Evolutionary conservation across 2,113 vertebrate genomes (phyloP).

Genomic region (Pithys albifrons): DNA sequence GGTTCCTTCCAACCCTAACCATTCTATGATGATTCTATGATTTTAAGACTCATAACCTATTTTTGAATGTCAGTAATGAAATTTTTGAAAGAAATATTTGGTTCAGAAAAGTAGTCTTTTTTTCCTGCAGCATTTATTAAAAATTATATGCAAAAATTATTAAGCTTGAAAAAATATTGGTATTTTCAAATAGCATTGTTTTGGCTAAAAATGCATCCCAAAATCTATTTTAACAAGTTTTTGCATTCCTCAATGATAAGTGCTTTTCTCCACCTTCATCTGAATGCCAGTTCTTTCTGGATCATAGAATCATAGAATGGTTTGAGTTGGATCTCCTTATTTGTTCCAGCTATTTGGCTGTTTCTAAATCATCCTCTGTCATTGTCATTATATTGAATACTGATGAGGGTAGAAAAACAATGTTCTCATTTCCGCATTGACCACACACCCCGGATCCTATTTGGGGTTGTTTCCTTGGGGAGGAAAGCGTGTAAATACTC

Average conservation of each 20-base stretch:
- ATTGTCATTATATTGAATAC: background rate
- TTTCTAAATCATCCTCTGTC: background rate
- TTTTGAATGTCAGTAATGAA: background rate
- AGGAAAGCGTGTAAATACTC: background rate
- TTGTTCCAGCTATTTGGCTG: background rate
- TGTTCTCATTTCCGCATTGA: background rate
- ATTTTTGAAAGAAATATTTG: background rate
- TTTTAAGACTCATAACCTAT: background rate
- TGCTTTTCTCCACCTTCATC: background rate
- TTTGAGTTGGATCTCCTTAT: background rate
- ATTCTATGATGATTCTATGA: background rate
- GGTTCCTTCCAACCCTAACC: background rate
- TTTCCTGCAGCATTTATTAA: background rate
- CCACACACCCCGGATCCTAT: too few species aligned
- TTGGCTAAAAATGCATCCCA: background rate
- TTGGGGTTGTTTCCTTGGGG: background rate
- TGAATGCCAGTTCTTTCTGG: background rate
- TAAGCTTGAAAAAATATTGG: background rate
- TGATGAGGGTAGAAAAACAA: background rate
- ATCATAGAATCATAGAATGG: background rate
- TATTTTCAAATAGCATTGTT: background rate
- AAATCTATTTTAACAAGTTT: background rate
- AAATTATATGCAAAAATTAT: background rate
- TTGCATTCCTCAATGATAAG: background rate
- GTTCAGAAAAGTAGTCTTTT: background rate